Conservation (phyloP, 2,797 vertebrate species). For the Notolepis coatsorum region DNA sequence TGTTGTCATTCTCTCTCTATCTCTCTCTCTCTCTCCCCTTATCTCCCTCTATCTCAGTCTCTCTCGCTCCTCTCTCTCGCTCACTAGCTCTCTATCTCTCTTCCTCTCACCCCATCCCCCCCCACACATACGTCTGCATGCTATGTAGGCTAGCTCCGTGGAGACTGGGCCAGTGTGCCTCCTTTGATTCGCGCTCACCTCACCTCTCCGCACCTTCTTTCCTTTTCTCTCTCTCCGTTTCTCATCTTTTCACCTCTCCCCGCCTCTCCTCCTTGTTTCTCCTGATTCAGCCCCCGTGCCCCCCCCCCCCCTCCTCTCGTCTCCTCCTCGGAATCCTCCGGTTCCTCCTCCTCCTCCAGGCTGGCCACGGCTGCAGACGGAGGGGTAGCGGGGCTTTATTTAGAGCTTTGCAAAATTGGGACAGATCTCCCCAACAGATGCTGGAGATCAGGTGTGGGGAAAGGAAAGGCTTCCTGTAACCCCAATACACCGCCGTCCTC, state of each 20-base stretch:
- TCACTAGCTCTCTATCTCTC: slow-evolving; percentile 9
- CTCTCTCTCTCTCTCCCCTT: slow-evolving; percentile 49
- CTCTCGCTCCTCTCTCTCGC: slow-evolving; percentile 24
- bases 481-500: slow-evolving; percentile 45
- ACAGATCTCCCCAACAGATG: slow-evolving; percentile 63
- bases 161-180: slow-evolving; percentile 72
- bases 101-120: slow-evolving; percentile 3
- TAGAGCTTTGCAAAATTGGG: slow-evolving; percentile 56
- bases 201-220: slow-evolving; percentile 67
- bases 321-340: slow-evolving; percentile 8
- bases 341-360: slow-evolving; percentile 6
- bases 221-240: slow-evolving; percentile 48
- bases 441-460: slow-evolving; percentile 65
- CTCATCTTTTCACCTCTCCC: slow-evolving; percentile 46
- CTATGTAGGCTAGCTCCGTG: slow-evolving; percentile 84
- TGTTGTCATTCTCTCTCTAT: background rate
- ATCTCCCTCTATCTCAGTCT: slow-evolving; percentile 6
- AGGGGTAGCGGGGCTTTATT: slow-evolving; percentile 38
- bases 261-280: slow-evolving; percentile 36
- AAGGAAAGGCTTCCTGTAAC: slow-evolving; percentile 38
- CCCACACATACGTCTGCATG: slow-evolving; percentile 67
- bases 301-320: background rate
- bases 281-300: slow-evolving; percentile 27
- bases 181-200: slow-evolving; percentile 77
- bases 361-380: slow-evolving; percentile 46